A percentile compares a stretch with the other conserved stretches of the same genome.
These are phyloP conservation scores for Hypotaenidia okinawae DNA, from an alignment of 2,797 vertebrate genomes.

Conservation along the genomic window DNA sequence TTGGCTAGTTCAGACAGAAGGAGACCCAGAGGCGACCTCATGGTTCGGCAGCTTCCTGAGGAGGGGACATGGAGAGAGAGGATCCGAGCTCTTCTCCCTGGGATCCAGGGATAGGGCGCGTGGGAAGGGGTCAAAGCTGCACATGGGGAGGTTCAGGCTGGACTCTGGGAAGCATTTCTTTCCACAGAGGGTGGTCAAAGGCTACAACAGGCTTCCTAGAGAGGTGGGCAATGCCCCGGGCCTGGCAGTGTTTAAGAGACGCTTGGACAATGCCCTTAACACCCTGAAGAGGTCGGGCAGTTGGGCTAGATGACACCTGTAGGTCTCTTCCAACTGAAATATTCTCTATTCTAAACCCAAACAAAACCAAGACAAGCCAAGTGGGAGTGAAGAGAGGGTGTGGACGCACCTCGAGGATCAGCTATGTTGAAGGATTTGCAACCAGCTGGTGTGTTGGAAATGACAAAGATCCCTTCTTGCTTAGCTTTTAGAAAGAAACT, in stretches of 20 bases:
- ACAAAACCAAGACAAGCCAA: neutral
- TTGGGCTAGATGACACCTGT: fast-evolving
- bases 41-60: neutral
- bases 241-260: neutral
- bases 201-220: neutral
- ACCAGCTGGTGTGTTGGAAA: neutral
- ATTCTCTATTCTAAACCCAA: neutral
- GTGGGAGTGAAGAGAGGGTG: neutral
- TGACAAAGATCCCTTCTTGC: neutral
- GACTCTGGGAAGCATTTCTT: fast-evolving
- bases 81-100: neutral
- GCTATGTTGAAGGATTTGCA: neutral
- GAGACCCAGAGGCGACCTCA: fast-evolving
- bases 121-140: neutral
- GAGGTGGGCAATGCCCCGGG: too few relatives aligned
- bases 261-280: neutral
- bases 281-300: fast-evolving
- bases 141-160: fast-evolving
- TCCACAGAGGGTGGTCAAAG: too few relatives aligned
- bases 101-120: fast-evolving
- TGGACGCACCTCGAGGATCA: neutral
- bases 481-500: neutral
- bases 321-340: neutral
- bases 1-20: neutral
- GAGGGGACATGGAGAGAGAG: too few relatives aligned